A percentile compares a stretch with the other conserved stretches of the same genome.
Evolutionary conservation across 2,113 vertebrate genomes (phyloP).

Genomic region (Eublepharis macularius): DNA sequence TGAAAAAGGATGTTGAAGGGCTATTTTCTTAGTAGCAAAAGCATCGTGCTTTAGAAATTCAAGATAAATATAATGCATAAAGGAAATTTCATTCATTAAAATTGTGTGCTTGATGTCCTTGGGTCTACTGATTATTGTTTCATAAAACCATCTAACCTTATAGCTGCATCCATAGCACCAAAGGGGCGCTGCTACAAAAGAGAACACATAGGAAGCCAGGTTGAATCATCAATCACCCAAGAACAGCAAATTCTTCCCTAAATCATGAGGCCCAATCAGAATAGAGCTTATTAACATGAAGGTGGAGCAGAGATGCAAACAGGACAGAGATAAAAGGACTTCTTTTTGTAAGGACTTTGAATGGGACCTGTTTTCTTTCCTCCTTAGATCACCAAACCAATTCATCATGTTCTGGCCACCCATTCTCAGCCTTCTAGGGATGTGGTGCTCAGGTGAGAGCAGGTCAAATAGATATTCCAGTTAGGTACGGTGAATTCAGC

Average conservation of each 20-base stretch:
- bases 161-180: neutral
- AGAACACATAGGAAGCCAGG: neutral
- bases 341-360: neutral
- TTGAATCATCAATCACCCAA: neutral
- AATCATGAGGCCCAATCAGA: neutral
- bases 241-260: neutral
- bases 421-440: neutral
- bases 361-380: neutral
- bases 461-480: no score
- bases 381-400: accelerated
- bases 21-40: no score
- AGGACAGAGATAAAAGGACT: neutral
- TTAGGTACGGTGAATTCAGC: no score
- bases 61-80: no score
- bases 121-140: neutral
- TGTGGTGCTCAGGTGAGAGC: neutral
- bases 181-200: no score
- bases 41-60: no score
- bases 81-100: neutral
- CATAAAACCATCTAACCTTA: no score
- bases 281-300: neutral
- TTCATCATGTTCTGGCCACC: neutral
- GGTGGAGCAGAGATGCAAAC: neutral
- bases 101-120: neutral
- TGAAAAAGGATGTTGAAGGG: no score